Conservation (phyloP, 2,113 vertebrate genomes). For the Epinephelus cyanopodus region DNA sequence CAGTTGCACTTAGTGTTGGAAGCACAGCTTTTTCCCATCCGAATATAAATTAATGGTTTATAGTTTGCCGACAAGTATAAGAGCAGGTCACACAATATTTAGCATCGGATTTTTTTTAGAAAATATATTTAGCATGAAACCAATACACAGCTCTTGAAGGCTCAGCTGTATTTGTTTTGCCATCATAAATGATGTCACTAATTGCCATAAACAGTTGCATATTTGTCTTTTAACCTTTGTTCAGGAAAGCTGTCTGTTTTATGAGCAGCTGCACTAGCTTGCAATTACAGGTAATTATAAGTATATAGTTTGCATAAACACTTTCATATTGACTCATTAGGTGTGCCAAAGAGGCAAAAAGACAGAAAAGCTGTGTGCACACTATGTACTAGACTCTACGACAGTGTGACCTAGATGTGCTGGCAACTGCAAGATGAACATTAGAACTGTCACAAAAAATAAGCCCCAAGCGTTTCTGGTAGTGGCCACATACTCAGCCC, state of each 20-base stretch:
- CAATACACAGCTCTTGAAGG: not conserved
- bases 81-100: not conserved
- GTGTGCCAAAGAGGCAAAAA: not conserved
- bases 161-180: constrained; percentile 15
- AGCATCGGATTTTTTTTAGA: not conserved
- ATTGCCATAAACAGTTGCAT: constrained; percentile 27
- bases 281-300: constrained; percentile 17
- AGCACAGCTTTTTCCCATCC: not conserved
- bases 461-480: not conserved
- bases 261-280: constrained; percentile 5
- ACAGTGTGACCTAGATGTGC: not conserved
- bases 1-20: not conserved
- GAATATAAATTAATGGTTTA: not conserved
- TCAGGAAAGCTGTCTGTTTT: constrained; percentile 10
- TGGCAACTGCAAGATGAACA: constrained; percentile 1
- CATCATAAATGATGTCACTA: not conserved
- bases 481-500: too few species aligned
- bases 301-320: not conserved
- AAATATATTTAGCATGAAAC: not conserved
- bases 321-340: not conserved
- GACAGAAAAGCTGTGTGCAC: not conserved
- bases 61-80: not conserved
- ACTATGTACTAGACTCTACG: too few species aligned
- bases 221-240: constrained; percentile 21
- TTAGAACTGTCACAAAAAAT: not conserved